Evolutionary conservation across 1,140 invertebrate species (phyloP), one percentile per base, ranked within the genome.

Genomic region (Pseudoatta argentina): DNA sequence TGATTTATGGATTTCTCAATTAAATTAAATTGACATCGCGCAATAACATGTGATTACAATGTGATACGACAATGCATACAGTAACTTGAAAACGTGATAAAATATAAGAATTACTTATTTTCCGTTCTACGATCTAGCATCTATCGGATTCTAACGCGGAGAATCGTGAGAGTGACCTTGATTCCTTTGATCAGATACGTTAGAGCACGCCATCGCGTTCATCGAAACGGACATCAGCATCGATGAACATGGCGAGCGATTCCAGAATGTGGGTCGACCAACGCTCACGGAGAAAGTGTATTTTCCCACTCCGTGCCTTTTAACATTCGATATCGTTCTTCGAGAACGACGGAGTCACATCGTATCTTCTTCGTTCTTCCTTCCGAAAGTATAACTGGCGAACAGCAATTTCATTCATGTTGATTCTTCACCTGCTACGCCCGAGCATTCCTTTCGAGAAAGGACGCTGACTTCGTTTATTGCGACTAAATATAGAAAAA

Each of bases 111-210:
- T 61, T 21, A 10, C 2, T 53, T 51, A 53, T 39, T 79, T 67
- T 59, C 18, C 3, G 24, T 24, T 27, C 34, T 48, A n/a, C 16
- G 6, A 73, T 12, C 12, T 24, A 14, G 24, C 44, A 21, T 51
- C 79, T 48, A 21, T 21, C 0, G 12, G 48, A 6, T n/a, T 21
- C 51, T 48, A 18, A 51, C 53, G 18, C 64, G 73, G 14, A 75
- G 66, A 39, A 24, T 86, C 86, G 90, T 86, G 91, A 91, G 91
- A 92, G 91, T 71, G 88, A 90, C 91, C 91, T 92, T 92, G 90
- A 92, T 92, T 92, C 79, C 57, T 12, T 44, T 51, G 66, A 64
- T 79, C 59, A 66, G 72, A 88, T 91, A 85, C 27, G 44, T 51
- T 44, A 71, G 63, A 64, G 72, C 61, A 79, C 72, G 55, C 53